Evolutionary conservation across 2,797 vertebrate species (phyloP).

Genomic region (Macropus fuliginosus): DNA sequence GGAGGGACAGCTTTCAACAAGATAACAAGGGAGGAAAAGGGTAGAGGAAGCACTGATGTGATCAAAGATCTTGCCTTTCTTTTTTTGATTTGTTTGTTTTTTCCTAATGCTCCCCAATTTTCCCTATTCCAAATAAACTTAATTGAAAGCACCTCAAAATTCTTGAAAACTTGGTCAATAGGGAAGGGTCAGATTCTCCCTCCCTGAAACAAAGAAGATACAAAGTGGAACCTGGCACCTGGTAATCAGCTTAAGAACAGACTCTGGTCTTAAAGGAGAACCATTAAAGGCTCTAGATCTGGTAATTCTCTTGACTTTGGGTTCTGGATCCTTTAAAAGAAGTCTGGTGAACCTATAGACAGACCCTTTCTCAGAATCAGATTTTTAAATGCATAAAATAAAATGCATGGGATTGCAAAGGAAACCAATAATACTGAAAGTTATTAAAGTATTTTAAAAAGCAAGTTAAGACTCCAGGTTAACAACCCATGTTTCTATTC

Average conservation of each 20-base stretch:
- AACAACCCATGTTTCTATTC: background rate
- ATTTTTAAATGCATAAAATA: background rate
- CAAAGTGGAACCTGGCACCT: slow-evolving; percentile 8
- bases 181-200: slow-evolving; percentile 22
- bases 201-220: slow-evolving; percentile 47
- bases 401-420: background rate
- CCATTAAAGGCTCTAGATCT: slow-evolving; percentile 9
- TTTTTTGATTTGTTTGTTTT: background rate
- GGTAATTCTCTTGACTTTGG: slow-evolving; percentile 8
- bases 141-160: background rate
- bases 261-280: slow-evolving; percentile 23
- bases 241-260: slow-evolving; percentile 5
- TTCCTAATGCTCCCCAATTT: background rate
- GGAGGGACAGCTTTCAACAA: background rate
- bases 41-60: background rate
- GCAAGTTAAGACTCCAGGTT: background rate
- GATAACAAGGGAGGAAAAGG: slow-evolving; percentile 3
- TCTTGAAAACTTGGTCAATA: slow-evolving; percentile 1
- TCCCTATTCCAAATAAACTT: slow-evolving; percentile 6
- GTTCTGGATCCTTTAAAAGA: background rate
- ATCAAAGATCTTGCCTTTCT: background rate
- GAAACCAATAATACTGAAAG: background rate
- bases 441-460: background rate
- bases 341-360: background rate
- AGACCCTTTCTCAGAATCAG: background rate